Base-by-base conservation (phyloP, 2,797 vertebrate genomes). In the Urophycis tenuis region DNA sequence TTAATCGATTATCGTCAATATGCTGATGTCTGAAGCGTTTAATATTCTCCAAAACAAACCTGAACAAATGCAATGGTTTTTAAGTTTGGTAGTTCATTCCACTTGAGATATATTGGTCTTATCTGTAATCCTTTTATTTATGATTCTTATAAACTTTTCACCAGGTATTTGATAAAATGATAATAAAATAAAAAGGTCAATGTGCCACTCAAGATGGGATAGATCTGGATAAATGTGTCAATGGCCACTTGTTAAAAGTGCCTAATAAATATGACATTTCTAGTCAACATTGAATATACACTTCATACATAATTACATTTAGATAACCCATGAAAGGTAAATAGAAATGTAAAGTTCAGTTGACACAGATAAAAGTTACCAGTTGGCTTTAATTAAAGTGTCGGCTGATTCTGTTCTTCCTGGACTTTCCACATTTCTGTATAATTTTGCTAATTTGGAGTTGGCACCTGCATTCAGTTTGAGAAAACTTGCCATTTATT, bases 371-470 rank as follows among this genome's bases (percentile, higher is more conserved):
- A 41, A 11, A 60, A 60, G 19, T 60, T 60, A 19, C 9, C 5
- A 49, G 15, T 49, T 49, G 3, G 15, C 2, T 45, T 45, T 45
- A 45, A 45, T 45, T 45, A 45, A 45, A 45, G 41, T 45, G 41
- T 39, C 36, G 45, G 45, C 49, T 22, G 22, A 53, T 53, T 22
- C 49, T 64, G 7, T 64, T 64, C 53, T 64, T 64, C 53, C 53
- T 64, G 53, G 53, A 64, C 53, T 25, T 64, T 64, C 53, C 53
- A 64, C 53, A 64, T 64, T 64, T 64, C 53, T 64, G n/a, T 67
- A 29, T 67, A n/a, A 67, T 67, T 67, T 67, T 6, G 60, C 60
- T 67, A 67, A 67, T 67, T 67, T 67, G 60, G 60, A 67, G 53
- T 25, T 25, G 22, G 53, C 22, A 25, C 60, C 60, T 67, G 8